Conservation (phyloP, 2,888 invertebrate species). For the Andrena flavipes region DNA sequence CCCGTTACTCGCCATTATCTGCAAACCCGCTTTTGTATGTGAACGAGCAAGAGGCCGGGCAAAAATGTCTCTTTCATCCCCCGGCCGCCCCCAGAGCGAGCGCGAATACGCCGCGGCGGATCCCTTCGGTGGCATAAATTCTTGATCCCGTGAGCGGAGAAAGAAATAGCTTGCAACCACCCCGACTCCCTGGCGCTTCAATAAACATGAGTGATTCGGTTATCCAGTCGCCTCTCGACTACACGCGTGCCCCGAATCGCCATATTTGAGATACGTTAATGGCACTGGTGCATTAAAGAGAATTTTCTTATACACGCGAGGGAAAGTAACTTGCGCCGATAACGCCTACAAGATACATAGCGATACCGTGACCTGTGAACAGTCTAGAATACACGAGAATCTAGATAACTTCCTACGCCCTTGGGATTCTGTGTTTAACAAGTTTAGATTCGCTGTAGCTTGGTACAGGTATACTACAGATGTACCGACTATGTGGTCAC, state of each 20-base stretch:
- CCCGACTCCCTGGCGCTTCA: slow-evolving; percentile 33
- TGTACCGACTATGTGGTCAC: no score
- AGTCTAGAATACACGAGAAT: no score
- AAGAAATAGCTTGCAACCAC: slow-evolving; percentile 35
- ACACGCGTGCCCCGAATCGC: slow-evolving; percentile 7
- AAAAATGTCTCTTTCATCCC: slow-evolving; percentile 54
- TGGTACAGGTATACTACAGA: no score
- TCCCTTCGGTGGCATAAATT: slow-evolving; percentile 63
- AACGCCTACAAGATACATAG: no score
- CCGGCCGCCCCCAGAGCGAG: slow-evolving; percentile 8
- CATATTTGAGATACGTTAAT: slow-evolving; percentile 9
- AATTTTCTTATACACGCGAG: neutral
- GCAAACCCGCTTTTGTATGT: slow-evolving; percentile 36
- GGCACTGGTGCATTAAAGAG: neutral
- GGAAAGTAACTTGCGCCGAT: no score
- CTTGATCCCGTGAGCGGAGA: slow-evolving; percentile 48
- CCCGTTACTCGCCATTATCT: slow-evolving; percentile 62
- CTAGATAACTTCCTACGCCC: no score
- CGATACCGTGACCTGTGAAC: no score
- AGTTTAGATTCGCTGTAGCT: no score
- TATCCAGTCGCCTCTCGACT: slow-evolving; percentile 21
- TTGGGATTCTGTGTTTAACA: no score
- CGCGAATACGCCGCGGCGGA: slow-evolving; percentile 26
- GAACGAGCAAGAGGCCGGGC: slow-evolving; percentile 14
- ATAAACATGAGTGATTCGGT: slow-evolving; percentile 54